phyloP scores from a whole-genome alignment of 2,888 invertebrate genomes.

The Lasioglossum oenotherae region DNA sequence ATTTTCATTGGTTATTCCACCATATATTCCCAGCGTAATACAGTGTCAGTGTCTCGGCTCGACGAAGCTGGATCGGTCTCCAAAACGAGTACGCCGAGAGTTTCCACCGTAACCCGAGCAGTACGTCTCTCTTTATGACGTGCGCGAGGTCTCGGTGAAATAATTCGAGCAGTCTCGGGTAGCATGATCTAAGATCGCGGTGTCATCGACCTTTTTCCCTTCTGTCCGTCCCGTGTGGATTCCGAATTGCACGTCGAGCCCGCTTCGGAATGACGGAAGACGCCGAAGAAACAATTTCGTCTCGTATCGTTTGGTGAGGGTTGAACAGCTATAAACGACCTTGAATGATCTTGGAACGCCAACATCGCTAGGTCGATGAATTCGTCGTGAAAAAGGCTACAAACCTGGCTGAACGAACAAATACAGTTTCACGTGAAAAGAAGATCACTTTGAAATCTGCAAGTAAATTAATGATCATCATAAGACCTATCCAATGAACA shows the following conservation, averaged over 20 bases:
- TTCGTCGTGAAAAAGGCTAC: not conserved
- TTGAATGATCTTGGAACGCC: no score
- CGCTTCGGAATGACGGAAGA: not conserved
- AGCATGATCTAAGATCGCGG: conserved; percentile 19
- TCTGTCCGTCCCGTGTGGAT: not conserved
- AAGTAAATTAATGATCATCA: no score
- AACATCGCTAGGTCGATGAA: not conserved
- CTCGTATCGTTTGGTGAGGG: not conserved
- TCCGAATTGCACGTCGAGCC: not conserved
- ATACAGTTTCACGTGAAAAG: not conserved
- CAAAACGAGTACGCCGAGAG: conserved; percentile 1
- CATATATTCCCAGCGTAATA: not conserved
- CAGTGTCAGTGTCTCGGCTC: not conserved
- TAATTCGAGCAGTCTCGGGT: conserved; percentile 39
- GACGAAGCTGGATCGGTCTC: not conserved
- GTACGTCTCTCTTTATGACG: conserved; percentile 45
- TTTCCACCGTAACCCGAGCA: conserved; percentile 36
- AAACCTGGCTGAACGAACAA: not conserved
- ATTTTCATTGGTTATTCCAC: not conserved
- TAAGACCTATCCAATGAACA: not conserved
- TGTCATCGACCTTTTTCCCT: conserved; percentile 39
- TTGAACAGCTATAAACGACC: not conserved
- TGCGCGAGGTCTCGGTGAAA: conserved; percentile 26
- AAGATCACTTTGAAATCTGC: no score
- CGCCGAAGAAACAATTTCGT: not conserved